Conservation (phyloP, 1,140 invertebrate genomes). For the Lamellibrachia luymesi region DNA sequence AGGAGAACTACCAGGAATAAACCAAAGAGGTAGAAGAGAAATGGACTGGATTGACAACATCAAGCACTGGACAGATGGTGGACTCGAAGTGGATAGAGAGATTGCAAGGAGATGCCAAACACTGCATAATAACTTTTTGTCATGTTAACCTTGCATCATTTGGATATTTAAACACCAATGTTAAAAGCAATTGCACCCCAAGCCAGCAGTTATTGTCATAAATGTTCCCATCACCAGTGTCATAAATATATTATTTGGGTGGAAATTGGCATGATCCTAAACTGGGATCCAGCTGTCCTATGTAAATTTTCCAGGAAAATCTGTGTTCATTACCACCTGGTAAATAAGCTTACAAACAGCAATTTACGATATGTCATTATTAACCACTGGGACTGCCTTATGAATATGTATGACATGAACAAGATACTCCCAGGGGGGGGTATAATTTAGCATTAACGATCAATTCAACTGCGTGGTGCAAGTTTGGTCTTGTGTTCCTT, state of each 20-base stretch:
- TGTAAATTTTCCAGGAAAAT: background rate
- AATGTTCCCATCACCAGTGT: background rate
- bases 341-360: background rate
- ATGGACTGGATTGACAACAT: no score
- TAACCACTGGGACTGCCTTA: background rate
- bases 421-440: background rate
- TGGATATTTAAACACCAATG: no score
- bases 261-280: background rate
- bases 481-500: background rate
- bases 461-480: background rate
- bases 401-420: background rate
- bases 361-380: background rate
- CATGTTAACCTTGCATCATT: no score
- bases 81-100: no score
- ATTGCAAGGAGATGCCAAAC: no score
- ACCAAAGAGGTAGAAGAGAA: no score
- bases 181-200: no score
- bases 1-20: no score
- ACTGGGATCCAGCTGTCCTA: background rate
- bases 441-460: background rate
- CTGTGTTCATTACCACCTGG: background rate
- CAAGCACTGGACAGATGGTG: no score
- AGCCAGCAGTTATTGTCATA: no score
- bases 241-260: background rate
- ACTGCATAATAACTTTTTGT: no score